phyloP scores from a whole-genome alignment of 2,113 vertebrate genomes.

The Caretta caretta region DNA sequence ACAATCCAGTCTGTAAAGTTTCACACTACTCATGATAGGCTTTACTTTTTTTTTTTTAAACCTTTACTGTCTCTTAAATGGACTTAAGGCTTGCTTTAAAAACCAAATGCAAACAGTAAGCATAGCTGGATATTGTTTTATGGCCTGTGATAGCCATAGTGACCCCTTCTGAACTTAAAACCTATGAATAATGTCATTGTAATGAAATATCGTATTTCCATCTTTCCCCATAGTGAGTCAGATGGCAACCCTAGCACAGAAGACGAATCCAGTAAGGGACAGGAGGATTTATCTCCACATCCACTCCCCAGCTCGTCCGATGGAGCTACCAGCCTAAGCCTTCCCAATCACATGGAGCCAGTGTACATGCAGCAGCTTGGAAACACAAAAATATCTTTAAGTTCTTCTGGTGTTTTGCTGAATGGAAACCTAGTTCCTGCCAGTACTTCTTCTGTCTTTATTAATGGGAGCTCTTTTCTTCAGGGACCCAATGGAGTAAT shows the following conservation, averaged over 20 bases:
- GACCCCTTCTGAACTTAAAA: neutral
- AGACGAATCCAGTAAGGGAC: constrained; percentile 98
- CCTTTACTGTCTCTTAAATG: neutral
- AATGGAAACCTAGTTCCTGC: constrained; percentile 91
- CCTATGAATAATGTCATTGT: accelerated
- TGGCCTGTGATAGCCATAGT: neutral
- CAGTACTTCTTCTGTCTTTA: constrained; percentile 90
- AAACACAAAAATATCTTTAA: constrained; percentile 93
- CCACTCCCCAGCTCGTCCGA: constrained; percentile 91
- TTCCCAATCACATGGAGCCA: constrained; percentile 86
- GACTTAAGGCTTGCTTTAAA: constrained; percentile 6
- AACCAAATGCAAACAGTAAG: neutral
- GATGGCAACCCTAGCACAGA: constrained; percentile 99
- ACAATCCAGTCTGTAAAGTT: neutral
- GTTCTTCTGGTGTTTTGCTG: constrained; percentile 88
- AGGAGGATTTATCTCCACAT: constrained; percentile 95
- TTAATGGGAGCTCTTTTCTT: constrained; percentile 95
- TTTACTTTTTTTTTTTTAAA: neutral
- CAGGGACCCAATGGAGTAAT: constrained; percentile 94
- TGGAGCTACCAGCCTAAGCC: constrained; percentile 84
- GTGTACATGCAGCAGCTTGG: constrained; percentile 97
- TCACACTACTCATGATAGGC: neutral
- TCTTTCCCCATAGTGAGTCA: constrained; percentile 86
- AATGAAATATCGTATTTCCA: constrained; percentile 62
- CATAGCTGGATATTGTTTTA: accelerated